Conservation (phyloP, 2,797 vertebrate genomes). For the Mionectes olivaceus region DNA sequence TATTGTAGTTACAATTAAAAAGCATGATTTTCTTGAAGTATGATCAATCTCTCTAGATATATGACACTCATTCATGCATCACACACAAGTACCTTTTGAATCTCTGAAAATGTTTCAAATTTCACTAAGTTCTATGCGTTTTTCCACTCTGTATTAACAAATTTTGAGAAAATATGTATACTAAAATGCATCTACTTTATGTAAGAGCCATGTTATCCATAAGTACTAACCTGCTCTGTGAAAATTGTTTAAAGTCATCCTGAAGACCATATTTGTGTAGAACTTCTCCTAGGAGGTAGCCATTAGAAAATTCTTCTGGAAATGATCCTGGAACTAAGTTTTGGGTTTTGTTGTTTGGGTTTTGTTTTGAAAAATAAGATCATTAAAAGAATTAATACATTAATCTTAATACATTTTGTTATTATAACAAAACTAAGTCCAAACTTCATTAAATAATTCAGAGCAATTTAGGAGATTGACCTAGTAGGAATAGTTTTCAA, state of each 20-base stretch:
- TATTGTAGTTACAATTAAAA: background rate
- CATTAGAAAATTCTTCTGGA: conserved; percentile 88
- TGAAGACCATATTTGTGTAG: conserved; percentile 90
- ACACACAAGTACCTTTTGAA: background rate
- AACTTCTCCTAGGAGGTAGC: conserved; percentile 93
- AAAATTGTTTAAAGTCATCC: conserved; percentile 90
- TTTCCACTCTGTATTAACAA: background rate
- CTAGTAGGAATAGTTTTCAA: background rate
- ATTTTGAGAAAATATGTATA: background rate
- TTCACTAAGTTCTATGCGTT: background rate
- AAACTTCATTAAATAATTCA: background rate
- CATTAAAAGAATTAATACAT: background rate
- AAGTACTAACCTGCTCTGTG: conserved; percentile 86
- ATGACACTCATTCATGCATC: rapidly evolving
- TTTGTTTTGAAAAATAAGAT: background rate
- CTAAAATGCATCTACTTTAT: background rate
- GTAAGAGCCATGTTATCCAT: background rate
- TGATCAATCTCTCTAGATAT: background rate
- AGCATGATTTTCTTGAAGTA: background rate
- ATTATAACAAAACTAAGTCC: background rate
- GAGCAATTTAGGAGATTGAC: background rate
- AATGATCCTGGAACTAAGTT: conserved; percentile 85
- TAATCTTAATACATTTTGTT: background rate
- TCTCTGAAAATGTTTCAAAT: background rate
- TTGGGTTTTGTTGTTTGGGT: rapidly evolving